Conservation (phyloP, 2,888 invertebrate species). For the Dryobota labecula region DNA sequence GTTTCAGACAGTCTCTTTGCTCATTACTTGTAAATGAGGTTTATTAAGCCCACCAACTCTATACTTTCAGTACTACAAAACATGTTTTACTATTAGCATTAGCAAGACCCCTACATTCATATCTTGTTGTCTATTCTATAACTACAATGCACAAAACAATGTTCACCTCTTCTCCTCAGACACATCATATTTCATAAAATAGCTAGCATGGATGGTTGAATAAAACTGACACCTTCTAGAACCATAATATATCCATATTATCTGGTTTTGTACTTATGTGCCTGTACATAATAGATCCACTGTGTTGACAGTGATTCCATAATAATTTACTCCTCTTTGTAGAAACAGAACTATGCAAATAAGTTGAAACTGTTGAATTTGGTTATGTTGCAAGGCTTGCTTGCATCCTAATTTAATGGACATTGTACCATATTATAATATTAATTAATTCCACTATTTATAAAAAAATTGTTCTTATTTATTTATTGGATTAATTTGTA, state of each 20-base stretch:
- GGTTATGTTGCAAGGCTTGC: not conserved
- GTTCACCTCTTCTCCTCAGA: not conserved
- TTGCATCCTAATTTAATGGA: not conserved
- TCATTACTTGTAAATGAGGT: slow-evolving; percentile 49
- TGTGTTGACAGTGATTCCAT: slow-evolving; percentile 15
- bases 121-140: not conserved
- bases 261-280: slow-evolving; percentile 64
- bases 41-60: slow-evolving; percentile 57
- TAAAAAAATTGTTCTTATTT: slow-evolving; percentile 16
- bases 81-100: slow-evolving; percentile 16
- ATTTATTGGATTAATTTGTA: slow-evolving; percentile 32
- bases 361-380: not conserved
- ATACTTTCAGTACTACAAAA: slow-evolving; percentile 10
- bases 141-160: slow-evolving; percentile 26
- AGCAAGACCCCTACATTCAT: not conserved
- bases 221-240: not conserved
- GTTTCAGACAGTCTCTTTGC: slow-evolving; percentile 42
- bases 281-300: slow-evolving; percentile 29
- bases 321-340: slow-evolving; percentile 3
- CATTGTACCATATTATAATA: not conserved
- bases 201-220: not conserved
- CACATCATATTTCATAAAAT: slow-evolving; percentile 11
- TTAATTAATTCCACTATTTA: slow-evolving; percentile 10
- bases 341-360: not conserved
- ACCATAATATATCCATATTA: slow-evolving; percentile 10